These are phyloP conservation scores for Dryas iulia DNA, from an alignment of 1,140 invertebrate species.

Conservation along the genomic window DNA sequence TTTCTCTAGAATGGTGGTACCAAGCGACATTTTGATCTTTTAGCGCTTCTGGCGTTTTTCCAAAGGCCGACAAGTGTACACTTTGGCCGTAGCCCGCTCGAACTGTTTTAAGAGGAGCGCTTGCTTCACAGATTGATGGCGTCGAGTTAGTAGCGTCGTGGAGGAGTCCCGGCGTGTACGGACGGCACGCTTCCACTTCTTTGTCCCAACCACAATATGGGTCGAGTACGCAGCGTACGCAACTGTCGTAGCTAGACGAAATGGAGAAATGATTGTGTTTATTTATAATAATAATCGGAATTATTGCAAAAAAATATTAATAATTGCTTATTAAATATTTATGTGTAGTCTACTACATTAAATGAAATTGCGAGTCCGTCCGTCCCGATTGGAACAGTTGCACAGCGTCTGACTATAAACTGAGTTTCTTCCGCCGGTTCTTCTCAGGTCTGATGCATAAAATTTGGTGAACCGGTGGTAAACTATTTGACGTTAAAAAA, in stretches of 20 bases:
- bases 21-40: constrained; percentile 83
- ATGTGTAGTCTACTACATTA: too few relatives aligned
- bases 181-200: constrained; percentile 86
- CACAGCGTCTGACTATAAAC: too few relatives aligned
- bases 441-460: too few relatives aligned
- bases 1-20: constrained; percentile 87
- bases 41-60: constrained; percentile 85
- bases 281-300: too few relatives aligned
- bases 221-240: constrained; percentile 88
- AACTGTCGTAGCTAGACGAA: constrained; percentile 85
- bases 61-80: constrained; percentile 87
- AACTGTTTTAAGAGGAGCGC: constrained; percentile 84
- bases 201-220: constrained; percentile 93
- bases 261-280: too few relatives aligned
- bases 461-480: too few relatives aligned
- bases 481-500: too few relatives aligned
- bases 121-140: constrained; percentile 86
- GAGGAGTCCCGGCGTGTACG: constrained; percentile 84
- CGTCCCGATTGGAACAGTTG: too few relatives aligned
- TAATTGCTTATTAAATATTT: too few relatives aligned
- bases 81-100: constrained; percentile 89
- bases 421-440: too few relatives aligned
- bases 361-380: too few relatives aligned
- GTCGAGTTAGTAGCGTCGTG: constrained; percentile 88
- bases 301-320: too few relatives aligned